phyloP scores from a whole-genome alignment of 2,888 invertebrate genomes.

The Ophion slaviceki region DNA sequence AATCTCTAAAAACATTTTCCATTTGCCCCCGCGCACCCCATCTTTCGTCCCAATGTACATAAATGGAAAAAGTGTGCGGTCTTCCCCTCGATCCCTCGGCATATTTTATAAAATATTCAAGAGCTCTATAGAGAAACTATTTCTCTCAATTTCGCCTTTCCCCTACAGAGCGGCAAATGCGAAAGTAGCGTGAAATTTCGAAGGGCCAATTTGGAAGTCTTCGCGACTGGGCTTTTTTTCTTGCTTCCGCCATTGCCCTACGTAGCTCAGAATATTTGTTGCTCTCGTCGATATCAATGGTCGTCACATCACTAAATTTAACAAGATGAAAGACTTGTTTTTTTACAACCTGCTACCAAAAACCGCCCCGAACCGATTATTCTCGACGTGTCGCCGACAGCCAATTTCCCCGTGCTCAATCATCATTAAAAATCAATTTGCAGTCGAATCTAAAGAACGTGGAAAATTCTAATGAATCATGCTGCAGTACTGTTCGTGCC shows the following conservation, averaged over 20 bases:
- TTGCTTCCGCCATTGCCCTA: no score
- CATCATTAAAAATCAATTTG: not conserved
- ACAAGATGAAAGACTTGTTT: not conserved
- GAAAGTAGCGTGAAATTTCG: not conserved
- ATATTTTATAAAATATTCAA: not conserved
- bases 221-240: no score
- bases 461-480: not conserved
- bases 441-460: not conserved
- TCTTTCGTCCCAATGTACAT: not conserved
- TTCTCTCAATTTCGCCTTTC: not conserved
- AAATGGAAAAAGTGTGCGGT: not conserved
- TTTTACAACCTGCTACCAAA: not conserved
- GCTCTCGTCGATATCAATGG: no score
- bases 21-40: no score
- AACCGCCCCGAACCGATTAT: not conserved
- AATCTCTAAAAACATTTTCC: no score
- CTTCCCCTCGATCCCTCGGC: not conserved
- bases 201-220: not conserved
- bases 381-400: not conserved
- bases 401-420: not conserved
- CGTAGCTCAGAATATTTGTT: no score
- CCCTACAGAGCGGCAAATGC: not conserved
- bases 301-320: not conserved
- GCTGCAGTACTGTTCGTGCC: not conserved
- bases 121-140: no score